Evolutionary conservation across 2,888 invertebrate genomes (phyloP), one percentile per base, ranked within the genome.

Genomic region (Euplexia lucipara): DNA sequence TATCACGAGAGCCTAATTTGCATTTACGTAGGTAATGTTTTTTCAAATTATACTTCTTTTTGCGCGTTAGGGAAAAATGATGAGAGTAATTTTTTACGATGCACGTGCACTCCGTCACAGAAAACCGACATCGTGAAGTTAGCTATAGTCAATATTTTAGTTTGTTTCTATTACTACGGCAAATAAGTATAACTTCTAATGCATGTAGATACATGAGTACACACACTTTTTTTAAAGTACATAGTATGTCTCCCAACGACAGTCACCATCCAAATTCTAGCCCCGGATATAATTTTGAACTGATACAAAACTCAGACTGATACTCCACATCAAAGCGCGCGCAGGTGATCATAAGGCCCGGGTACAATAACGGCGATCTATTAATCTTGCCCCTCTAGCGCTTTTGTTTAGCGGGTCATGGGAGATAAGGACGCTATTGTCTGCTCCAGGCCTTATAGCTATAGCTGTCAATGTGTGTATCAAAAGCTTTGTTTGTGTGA

Each of bases 361-460:
- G 60, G 48, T 53, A 78, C 79, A 78, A 79, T 79, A 69, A 73
- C 74, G 69, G 51, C 41, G 67, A 79, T 70, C 78, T 74, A 79
- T 79, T 79, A 79, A 79, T 79, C 80, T 77, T 80, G 53, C 57
- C 75, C 66, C 74, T 64, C 70, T 42, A 51, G 37, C 58, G 66
- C 74, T 68, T 79, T 79, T 79, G 78, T 79, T 78, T 75, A 66
- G 60, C 79, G 65, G 79, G 66, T 69, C 68, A 66, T 37, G 58
- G 49, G 61, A 68, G 78, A 79, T 75, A 72, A 71, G 68, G 67
- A 62, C 51, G 65, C 75, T 51, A 68, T 75, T 78, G 78, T 78
- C 64, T 78, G 58, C 7, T 39, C 76, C 35, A 7, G 22, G 62
- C 62, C 62, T 76, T 74, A 69, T 59, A 73, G 26, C 66, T 71